Evolutionary conservation across 2,888 invertebrate species (phyloP).

Genomic region (Eupithecia inturbata): DNA sequence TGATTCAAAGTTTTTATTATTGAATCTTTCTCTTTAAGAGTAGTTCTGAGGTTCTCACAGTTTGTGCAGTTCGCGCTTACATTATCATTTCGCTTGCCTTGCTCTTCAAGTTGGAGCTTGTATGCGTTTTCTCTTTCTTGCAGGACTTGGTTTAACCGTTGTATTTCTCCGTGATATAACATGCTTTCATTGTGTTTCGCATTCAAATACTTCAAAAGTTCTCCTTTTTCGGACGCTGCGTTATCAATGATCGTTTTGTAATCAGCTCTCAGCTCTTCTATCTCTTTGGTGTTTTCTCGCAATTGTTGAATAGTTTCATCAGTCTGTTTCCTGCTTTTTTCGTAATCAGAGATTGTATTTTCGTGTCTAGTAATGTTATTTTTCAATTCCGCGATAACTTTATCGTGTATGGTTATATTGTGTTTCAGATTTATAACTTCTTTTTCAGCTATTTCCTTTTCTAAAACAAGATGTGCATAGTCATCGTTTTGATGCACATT

Average conservation of each 20-base stretch:
- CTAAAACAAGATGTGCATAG: conserved; percentile 60
- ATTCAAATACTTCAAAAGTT: conserved; percentile 89
- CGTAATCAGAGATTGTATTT: conserved; percentile 1
- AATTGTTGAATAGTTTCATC: conserved; percentile 42
- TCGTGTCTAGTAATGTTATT: conserved; percentile 43
- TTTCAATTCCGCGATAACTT: conserved; percentile 57
- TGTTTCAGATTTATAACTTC: conserved; percentile 56
- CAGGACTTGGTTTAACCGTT: conserved; percentile 87
- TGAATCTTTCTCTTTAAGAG: conserved; percentile 72
- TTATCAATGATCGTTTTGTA: conserved; percentile 63
- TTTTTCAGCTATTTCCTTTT: conserved; percentile 63
- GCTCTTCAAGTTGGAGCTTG: conserved; percentile 63
- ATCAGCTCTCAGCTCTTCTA: conserved; percentile 62
- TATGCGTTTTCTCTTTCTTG: conserved; percentile 79
- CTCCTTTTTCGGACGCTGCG: conserved; percentile 84
- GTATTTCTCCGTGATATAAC: conserved; percentile 93
- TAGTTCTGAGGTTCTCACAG: conserved; percentile 63
- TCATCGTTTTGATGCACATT: conserved; percentile 62
- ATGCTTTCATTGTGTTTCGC: conserved; percentile 93
- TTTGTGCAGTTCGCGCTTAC: conserved; percentile 51
- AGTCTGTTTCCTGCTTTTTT: background rate
- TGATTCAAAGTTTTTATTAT: conserved; percentile 67
- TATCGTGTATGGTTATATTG: conserved; percentile 55
- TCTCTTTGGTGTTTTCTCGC: conserved; percentile 52
- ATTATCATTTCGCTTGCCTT: conserved; percentile 50